Evolutionary conservation across 2,797 vertebrate species (phyloP).

Genomic region (Alectoris magna): DNA sequence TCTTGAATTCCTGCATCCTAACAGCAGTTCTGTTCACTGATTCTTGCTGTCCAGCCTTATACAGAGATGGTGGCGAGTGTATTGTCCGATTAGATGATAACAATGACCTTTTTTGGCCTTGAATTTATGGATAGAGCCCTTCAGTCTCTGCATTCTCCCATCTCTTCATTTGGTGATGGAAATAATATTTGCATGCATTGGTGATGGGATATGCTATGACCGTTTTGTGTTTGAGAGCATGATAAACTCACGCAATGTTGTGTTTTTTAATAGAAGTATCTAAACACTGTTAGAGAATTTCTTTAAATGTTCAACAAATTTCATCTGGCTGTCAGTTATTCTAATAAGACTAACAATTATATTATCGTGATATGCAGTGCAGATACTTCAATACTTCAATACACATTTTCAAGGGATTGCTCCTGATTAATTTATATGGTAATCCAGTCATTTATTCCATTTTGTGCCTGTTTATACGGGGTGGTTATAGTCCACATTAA

Average conservation of each 20-base stretch:
- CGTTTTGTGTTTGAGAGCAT: neutral
- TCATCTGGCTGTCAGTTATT: constrained; percentile 32
- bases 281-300: neutral
- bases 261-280: neutral
- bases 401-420: neutral
- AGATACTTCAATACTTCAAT: constrained; percentile 40
- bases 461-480: constrained; percentile 7
- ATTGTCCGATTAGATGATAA: neutral
- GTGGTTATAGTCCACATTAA: neutral
- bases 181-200: neutral
- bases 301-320: constrained; percentile 6
- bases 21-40: neutral
- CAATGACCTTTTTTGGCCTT: neutral
- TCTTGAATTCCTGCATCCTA: neutral
- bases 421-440: constrained; percentile 52
- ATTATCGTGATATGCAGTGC: constrained; percentile 1
- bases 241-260: neutral
- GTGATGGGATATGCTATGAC: neutral
- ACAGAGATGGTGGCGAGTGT: neutral
- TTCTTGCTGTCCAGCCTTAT: neutral
- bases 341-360: constrained; percentile 20
- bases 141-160: neutral
- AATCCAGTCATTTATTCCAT: constrained; percentile 55
- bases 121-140: neutral
- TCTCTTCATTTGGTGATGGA: neutral